Evolutionary conservation across 2,888 invertebrate species (phyloP), one percentile per base, ranked within the genome.

Genomic region (Ligdia adustata): DNA sequence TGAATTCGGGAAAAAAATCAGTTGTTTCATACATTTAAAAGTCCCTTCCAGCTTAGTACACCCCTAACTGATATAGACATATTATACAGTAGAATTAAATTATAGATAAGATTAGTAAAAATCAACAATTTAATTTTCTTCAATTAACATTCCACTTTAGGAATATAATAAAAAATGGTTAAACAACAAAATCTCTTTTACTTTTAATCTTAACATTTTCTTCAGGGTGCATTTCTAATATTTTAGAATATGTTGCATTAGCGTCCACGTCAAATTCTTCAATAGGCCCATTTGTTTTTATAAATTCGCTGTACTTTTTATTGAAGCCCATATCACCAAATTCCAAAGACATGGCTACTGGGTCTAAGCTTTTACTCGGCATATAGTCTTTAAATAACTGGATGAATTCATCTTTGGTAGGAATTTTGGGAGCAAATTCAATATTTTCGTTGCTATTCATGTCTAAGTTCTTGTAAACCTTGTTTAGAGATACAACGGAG

Each of bases 261-360:
- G 64, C 69, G 7, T 74, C 75, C 0, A 51, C 45, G 9, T 56
- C 37, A 3, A 56, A 38, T n/a, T 67, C 63, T 4, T 66, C 52
- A 5, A 56, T 16, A 14, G 43, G 31, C 3, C 59, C 62, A 13
- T 37, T 13, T 46, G 64, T 56, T 37, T 75, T 79, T 0, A 79
- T 57, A 59, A 68, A 72, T 16, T 84, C 79, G 0, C 69, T 57
- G 57, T 82, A 87, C 40, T 72, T 75, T 3, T 52, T 26, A 68
- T 83, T 74, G 38, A 75, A 79, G 0, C 87, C 88, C 40, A 85
- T 77, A 68, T 88, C 87, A 1, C 84, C 89, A 5, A 64, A 66
- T 24, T 72, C 57, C 0, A 64, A 66, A 1, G 70, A 68, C 86
- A 85, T 86, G 0, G 69, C 62, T 0, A 71, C 58, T 2, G 47